phyloP scores from a whole-genome alignment of 2,888 invertebrate genomes.

The Oscheius sp. region DNA sequence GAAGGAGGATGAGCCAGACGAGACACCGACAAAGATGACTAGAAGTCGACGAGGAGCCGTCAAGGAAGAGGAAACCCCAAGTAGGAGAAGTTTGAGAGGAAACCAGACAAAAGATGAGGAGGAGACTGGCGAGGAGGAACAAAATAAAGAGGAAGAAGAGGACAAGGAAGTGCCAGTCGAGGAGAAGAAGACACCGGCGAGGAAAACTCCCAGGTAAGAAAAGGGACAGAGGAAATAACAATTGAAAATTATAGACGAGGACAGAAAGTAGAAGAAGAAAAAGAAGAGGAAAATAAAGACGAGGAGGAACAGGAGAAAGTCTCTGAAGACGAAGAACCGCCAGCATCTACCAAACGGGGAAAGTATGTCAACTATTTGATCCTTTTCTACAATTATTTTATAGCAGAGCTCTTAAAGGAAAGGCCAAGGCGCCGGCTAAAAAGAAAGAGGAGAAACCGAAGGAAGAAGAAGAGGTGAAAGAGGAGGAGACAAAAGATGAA shows the following conservation, averaged over 20 bases:
- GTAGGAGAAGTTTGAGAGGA: neutral
- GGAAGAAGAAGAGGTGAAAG: neutral
- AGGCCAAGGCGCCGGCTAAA: slow-evolving; percentile 3
- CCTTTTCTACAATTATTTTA: neutral
- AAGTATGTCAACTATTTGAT: neutral
- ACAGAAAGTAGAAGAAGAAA: slow-evolving; percentile 11
- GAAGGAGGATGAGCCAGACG: slow-evolving; percentile 3
- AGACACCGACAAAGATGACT: neutral
- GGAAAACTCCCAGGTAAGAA: neutral
- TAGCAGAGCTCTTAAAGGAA: slow-evolving; percentile 14
- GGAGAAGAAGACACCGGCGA: slow-evolving; percentile 3
- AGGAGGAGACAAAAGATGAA: no score
- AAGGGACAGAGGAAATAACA: neutral
- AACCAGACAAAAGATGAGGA: slow-evolving; percentile 10
- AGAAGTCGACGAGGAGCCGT: neutral
- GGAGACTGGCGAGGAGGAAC: slow-evolving; percentile 3
- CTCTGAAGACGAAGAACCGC: slow-evolving; percentile 19
- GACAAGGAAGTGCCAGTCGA: slow-evolving; percentile 7
- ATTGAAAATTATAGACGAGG: slow-evolving; percentile 1
- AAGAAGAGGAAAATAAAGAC: slow-evolving; percentile 31
- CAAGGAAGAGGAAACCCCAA: slow-evolving; percentile 10
- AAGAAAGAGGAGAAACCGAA: neutral
- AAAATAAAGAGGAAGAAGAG: slow-evolving; percentile 9
- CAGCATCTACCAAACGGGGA: slow-evolving; percentile 30
- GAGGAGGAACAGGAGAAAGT: slow-evolving; percentile 24